Base-by-base conservation (phyloP, 2,113 vertebrate species). In the Orycteropus afer region DNA sequence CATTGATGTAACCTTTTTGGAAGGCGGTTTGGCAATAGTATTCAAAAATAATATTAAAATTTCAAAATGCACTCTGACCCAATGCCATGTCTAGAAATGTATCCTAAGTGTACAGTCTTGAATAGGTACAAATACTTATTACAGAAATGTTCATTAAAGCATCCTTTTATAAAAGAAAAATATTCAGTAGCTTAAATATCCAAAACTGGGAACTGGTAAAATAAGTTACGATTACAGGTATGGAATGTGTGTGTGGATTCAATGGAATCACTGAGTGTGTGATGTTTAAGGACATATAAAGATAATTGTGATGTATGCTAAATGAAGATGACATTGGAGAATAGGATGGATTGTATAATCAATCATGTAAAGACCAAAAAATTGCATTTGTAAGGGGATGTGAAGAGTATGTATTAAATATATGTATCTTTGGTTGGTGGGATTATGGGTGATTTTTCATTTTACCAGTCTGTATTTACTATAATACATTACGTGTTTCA, bases 111-210 rank as follows among this genome's bases (percentile, higher is more conserved):
- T 10, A 23, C 51, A 86, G 13, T 90, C 51, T 42, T 78, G n/a
- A 14, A 12, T 89, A 69, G 40, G 27, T 63, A 45, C 2, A 91
- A 63, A 53, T 82, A 67, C 82, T 89, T 89, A 32, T 34, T 77
- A 9, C 1, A 69, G 49, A 3, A 89, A 47, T 86, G 42, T 78
- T 85, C 55, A 61, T 74, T 83, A 27, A 73, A 79, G 10, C 15
- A 88, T 73, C 67, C 42, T 88, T 87, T 90, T 87, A 51, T 69
- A 81, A 86, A 89, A 65, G 20, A 78, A 76, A 94, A 80, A 32
- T 5, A 40, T 82, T 82, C 55, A 93, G 78, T 63, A 93, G 32
- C 32, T 37, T 91, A 92, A 77, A 20, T 73, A 74, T 34, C 27
- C 2, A 2, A 57, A 89, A n/a, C 32, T 82, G 32, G 14, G 8